A percentile compares a stretch with the other conserved stretches of the same genome.
These are phyloP conservation scores for Polymixis lichenea DNA, from an alignment of 2,888 invertebrate genomes.

Conservation along the genomic window DNA sequence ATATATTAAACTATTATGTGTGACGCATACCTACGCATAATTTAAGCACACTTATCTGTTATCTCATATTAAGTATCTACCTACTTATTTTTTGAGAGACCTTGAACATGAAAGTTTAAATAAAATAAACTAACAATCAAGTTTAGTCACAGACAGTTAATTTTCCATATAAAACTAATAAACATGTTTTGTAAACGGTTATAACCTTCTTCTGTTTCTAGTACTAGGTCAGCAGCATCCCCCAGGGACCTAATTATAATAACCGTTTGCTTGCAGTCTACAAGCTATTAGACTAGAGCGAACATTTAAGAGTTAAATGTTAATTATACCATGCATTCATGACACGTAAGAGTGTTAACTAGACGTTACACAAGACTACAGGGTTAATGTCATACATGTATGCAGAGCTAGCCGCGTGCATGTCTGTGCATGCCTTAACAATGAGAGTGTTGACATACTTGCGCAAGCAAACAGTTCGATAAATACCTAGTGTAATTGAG, in stretches of 20 bases:
- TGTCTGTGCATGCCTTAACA: slow-evolving; percentile 48
- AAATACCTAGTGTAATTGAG: not conserved
- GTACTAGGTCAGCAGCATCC: slow-evolving; percentile 1
- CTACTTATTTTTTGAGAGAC: not conserved
- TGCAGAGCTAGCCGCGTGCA: slow-evolving; percentile 37
- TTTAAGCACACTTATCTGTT: not conserved
- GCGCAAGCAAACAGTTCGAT: slow-evolving; percentile 13
- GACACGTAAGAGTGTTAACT: slow-evolving; percentile 36
- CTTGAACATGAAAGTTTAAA: not conserved
- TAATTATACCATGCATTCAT: slow-evolving; percentile 14
- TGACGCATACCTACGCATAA: not conserved
- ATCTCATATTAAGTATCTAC: not conserved
- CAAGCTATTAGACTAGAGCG: not conserved
- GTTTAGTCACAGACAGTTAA: not conserved
- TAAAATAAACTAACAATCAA: not conserved
- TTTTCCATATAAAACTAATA: not conserved
- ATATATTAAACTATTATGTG: not conserved
- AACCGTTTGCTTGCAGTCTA: not conserved
- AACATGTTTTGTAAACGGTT: not conserved
- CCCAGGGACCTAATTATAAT: not conserved
- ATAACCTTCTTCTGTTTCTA: not conserved
- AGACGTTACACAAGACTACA: slow-evolving; percentile 34
- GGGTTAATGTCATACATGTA: slow-evolving; percentile 49
- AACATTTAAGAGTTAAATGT: not conserved
- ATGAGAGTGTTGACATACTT: slow-evolving; percentile 32